A percentile compares a stretch with the other conserved stretches of the same genome.
Evolutionary conservation across 1,140 invertebrate species (phyloP).

Genomic region (Drosophila arizonae): DNA sequence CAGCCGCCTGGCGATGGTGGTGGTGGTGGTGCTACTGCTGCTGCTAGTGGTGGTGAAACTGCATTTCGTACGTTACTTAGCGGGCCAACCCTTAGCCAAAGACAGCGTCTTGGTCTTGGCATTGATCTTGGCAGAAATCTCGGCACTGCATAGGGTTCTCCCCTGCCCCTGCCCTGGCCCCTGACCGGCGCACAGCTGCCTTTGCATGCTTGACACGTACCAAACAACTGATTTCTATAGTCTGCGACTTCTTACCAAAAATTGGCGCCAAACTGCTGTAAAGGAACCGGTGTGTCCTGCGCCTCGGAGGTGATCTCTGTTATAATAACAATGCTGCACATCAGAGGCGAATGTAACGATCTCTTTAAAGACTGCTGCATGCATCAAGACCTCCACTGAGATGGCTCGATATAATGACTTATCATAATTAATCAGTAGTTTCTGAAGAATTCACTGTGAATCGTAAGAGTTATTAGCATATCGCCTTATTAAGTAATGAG

Average conservation of each 20-base stretch:
- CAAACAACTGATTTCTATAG: constrained; percentile 34
- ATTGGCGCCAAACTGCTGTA: constrained; percentile 50
- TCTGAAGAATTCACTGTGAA: too few species aligned
- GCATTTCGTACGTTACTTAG: constrained; percentile 69
- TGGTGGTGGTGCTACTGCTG: constrained; percentile 17
- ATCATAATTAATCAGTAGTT: too few species aligned
- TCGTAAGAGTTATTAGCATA: too few species aligned
- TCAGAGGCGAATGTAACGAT: background rate
- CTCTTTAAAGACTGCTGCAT: background rate
- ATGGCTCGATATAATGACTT: too few species aligned
- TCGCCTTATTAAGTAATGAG: too few species aligned
- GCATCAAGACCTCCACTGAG: too few species aligned
- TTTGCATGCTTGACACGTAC: constrained; percentile 52
- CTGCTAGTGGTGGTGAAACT: constrained; percentile 61
- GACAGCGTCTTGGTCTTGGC: constrained; percentile 50
- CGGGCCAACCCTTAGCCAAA: constrained; percentile 49
- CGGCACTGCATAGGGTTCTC: constrained; percentile 35
- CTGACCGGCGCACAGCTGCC: constrained; percentile 35
- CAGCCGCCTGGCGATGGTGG: constrained; percentile 32
- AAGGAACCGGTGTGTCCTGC: constrained; percentile 48
- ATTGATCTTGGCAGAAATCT: constrained; percentile 51
- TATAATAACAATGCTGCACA: background rate
- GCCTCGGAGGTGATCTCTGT: constrained; percentile 22
- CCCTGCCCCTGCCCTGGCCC: constrained; percentile 40
- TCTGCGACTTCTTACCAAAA: constrained; percentile 8